A percentile compares a stretch with the other conserved stretches of the same genome.
Conservation (phyloP, 2,797 vertebrate species). For the Gymnodraco acuticeps region DNA sequence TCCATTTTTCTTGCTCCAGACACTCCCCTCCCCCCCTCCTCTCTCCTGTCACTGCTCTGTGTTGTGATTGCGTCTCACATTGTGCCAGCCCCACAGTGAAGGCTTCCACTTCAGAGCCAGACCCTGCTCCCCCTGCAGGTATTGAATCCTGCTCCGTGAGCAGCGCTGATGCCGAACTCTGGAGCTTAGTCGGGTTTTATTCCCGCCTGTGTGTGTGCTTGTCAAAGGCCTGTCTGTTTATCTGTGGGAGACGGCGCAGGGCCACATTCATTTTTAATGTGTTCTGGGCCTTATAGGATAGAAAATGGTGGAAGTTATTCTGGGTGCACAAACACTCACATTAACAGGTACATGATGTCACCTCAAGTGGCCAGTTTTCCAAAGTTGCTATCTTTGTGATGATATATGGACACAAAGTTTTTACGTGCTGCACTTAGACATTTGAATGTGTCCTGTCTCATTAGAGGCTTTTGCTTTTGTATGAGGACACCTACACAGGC, state of each 20-base stretch:
- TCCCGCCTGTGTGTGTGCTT: constrained; percentile 18
- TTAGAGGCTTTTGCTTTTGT: constrained; percentile 49
- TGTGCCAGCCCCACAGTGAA: constrained; percentile 41
- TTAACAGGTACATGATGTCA: neutral
- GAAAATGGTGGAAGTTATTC: neutral
- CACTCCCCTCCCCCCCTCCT: neutral
- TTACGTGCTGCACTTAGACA: neutral
- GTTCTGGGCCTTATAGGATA: neutral
- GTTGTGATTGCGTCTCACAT: constrained; percentile 60
- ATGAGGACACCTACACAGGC: too few relatives aligned
- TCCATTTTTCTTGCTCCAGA: constrained; percentile 22
- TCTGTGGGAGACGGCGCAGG: neutral
- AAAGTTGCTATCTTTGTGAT: neutral
- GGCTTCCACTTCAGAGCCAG: constrained; percentile 44
- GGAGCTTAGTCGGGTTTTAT: constrained; percentile 31
- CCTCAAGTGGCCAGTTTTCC: constrained; percentile 9
- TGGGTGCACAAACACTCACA: neutral
- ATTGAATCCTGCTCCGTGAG: constrained; percentile 51
- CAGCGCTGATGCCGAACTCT: constrained; percentile 53
- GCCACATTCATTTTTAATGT: constrained; percentile 45
- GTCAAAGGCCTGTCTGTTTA: neutral
- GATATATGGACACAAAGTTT: neutral
- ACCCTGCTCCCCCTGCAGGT: constrained; percentile 45
- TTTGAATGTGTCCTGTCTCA: constrained; percentile 16
- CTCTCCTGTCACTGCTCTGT: constrained; percentile 11